These are phyloP conservation scores for Pinna nobilis DNA, from an alignment of 1,140 invertebrate species.

Conservation along the genomic window DNA sequence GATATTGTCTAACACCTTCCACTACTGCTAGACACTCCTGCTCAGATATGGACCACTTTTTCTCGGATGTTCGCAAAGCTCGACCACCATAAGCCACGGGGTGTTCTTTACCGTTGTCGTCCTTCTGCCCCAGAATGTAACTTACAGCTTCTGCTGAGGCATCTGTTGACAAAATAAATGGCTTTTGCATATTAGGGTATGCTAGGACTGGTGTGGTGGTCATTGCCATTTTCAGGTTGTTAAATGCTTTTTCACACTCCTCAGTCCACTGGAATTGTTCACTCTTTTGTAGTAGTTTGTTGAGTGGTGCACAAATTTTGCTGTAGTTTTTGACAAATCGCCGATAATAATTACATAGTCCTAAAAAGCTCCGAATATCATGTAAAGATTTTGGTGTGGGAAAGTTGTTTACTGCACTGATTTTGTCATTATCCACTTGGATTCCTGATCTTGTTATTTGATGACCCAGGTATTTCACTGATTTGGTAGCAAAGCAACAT, in stretches of 20 bases:
- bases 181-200: constrained; percentile 42
- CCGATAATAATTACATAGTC: constrained; percentile 73
- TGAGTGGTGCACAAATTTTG: constrained; percentile 65
- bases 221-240: constrained; percentile 45
- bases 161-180: constrained; percentile 56
- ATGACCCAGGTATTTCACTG: too few species aligned
- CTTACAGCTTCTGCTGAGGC: constrained; percentile 37
- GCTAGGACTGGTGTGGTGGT: constrained; percentile 45
- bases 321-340: constrained; percentile 67
- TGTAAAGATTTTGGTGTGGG: constrained; percentile 57
- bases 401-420: too few species aligned
- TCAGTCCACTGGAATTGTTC: constrained; percentile 44
- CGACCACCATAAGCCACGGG: constrained; percentile 52
- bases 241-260: constrained; percentile 45
- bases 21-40: constrained; percentile 33
- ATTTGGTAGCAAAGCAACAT: too few species aligned
- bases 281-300: constrained; percentile 72
- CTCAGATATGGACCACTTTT: constrained; percentile 31
- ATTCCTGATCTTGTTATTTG: too few species aligned
- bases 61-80: constrained; percentile 24
- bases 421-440: too few species aligned
- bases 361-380: constrained; percentile 74
- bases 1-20: constrained; percentile 28
- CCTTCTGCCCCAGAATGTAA: constrained; percentile 46
- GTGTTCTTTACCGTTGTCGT: constrained; percentile 33